These are phyloP conservation scores for Sebastes alutus DNA, from an alignment of 2,797 vertebrate genomes.

Conservation along the genomic window DNA sequence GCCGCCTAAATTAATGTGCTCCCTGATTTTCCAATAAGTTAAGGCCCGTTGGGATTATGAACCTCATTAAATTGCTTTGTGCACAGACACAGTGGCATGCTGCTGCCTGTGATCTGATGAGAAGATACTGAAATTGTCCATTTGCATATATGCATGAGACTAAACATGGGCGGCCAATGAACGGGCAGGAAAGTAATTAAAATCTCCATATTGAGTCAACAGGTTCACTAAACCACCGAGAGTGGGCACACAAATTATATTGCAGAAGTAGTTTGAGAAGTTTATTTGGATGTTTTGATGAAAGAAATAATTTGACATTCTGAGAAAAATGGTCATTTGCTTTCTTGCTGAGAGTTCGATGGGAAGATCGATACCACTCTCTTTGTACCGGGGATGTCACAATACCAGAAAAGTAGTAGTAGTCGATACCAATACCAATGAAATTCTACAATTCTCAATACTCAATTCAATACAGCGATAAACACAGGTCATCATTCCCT, in stretches of 20 bases:
- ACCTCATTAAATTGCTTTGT: constrained; percentile 63
- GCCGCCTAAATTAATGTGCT: constrained; percentile 35
- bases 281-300: neutral
- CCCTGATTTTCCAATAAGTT: constrained; percentile 59
- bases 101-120: constrained; percentile 49
- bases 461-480: too few species aligned
- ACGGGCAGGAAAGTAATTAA: constrained; percentile 39
- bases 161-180: constrained; percentile 30
- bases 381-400: neutral
- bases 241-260: neutral
- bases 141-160: constrained; percentile 63
- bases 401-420: too few species aligned
- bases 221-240: neutral
- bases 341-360: neutral
- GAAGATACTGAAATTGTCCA: constrained; percentile 53
- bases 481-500: too few species aligned
- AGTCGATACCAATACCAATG: too few species aligned
- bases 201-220: constrained; percentile 37
- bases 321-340: neutral
- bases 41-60: constrained; percentile 39
- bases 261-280: neutral
- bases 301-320: neutral
- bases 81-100: constrained; percentile 21
- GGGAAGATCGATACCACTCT: neutral
- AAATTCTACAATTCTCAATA: too few species aligned